phyloP scores from a whole-genome alignment of 2,888 invertebrate species.

The Sarcophaga subvicina region DNA sequence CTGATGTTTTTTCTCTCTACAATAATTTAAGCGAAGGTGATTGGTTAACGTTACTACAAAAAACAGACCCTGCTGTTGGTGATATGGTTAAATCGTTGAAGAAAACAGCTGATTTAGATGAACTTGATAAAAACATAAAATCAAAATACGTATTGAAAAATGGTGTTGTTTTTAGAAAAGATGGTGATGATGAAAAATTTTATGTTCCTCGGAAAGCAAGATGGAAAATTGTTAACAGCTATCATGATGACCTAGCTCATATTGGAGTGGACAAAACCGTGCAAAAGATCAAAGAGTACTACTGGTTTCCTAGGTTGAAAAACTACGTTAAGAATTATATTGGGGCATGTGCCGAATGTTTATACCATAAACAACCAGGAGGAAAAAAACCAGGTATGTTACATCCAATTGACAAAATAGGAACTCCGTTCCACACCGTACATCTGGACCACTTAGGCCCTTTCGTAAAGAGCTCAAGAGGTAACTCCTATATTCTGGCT shows the following conservation, averaged over 20 bases:
- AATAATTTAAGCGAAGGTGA: conserved; percentile 23
- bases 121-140: conserved; percentile 35
- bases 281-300: conserved; percentile 73
- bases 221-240: conserved; percentile 64
- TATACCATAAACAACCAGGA: conserved; percentile 75
- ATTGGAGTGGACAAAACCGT: conserved; percentile 71
- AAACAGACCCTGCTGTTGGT: conserved; percentile 12
- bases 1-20: conserved; percentile 14
- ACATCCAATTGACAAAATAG: conserved; percentile 79
- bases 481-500: conserved; percentile 77
- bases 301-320: conserved; percentile 50
- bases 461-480: conserved; percentile 73
- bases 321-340: conserved; percentile 73
- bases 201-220: conserved; percentile 66
- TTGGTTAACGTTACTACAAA: conserved; percentile 36
- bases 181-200: conserved; percentile 59
- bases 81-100: conserved; percentile 31
- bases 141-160: conserved; percentile 11
- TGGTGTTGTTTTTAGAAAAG: conserved; percentile 17
- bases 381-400: conserved; percentile 75
- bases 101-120: conserved; percentile 12
- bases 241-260: conserved; percentile 70
- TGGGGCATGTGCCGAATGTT: conserved; percentile 72
- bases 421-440: conserved; percentile 79
- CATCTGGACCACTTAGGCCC: conserved; percentile 80